Base-by-base conservation (phyloP, 2,113 vertebrate species). In the Paradisaea rubra region DNA sequence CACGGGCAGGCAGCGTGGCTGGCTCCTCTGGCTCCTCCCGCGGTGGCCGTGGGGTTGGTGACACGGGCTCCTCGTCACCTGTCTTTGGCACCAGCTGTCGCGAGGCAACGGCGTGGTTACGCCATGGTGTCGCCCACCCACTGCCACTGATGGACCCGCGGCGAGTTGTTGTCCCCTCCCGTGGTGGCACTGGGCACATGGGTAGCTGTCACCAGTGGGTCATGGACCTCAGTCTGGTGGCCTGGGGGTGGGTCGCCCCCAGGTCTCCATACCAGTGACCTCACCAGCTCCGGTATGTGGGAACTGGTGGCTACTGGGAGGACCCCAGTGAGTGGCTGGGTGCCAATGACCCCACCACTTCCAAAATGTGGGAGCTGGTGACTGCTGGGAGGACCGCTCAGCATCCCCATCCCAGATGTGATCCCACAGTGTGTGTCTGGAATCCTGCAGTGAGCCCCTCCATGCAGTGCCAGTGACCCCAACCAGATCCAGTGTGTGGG, bases 11-110 rank as follows among this genome's bases (percentile, higher is more conserved):
- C 45, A 98, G 83, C 0, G 97, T 97, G 7, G 98, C 93, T 1
- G 94, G 88, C 69, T 98, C 98, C 5, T 98, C 98, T 0, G 86
- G 96, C 68, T 97, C 97, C 3, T 97, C 97, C 90, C 97, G 93
- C 0, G 86, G 95, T 1, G 68, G 57, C 72, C 60, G 50, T 15
- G 76, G 71, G 71, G 63, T 86, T 0, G 35, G 91, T 8, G 37
- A 54, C 14, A 2, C 37, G 0, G 14, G 93, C 47, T 97, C 96
- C 7, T 97, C 91, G 0, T 64, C 17, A 2, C 74, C 54, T 6
- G 9, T 22, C 20, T 3, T 70, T 6, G 9, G 61, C 1, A 2
- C 39, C 79, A 60, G 91, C 95, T 95, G 94, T 79, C 35, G 28
- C 50, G 4, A 92, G 89, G 89, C 91, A 94, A 90, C 82, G 16